Percentiles rank a stretch among this genome's conserved stretches.
Conservation (phyloP, 2,113 vertebrate species). For the Platichthys flesus region DNA sequence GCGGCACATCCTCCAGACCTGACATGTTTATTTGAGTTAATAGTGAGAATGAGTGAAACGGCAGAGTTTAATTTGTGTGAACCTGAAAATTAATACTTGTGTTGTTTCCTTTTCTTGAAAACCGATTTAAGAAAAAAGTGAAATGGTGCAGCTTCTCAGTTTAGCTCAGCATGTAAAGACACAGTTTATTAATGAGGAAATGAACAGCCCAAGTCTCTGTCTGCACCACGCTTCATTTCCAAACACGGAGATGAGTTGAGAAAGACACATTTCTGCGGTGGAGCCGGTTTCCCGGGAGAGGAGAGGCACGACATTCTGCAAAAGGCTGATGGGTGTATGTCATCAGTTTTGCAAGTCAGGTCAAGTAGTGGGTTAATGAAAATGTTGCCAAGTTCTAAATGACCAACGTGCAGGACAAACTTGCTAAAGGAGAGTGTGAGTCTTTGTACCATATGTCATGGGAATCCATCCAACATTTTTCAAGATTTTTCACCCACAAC, state of each 20-base stretch:
- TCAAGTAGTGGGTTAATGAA: too few relatives aligned
- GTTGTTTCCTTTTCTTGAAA: not conserved
- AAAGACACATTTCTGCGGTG: conserved; percentile 16
- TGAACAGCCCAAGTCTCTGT: not conserved
- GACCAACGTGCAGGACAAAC: too few relatives aligned
- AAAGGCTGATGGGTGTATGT: not conserved
- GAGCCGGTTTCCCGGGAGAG: conserved; percentile 33
- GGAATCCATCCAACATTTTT: too few relatives aligned
- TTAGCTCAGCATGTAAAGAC: not conserved
- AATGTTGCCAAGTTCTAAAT: too few relatives aligned
- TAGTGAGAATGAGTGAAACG: conserved; percentile 4
- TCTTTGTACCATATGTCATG: too few relatives aligned
- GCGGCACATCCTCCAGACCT: conserved; percentile 20
- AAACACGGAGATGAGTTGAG: conserved; percentile 7
- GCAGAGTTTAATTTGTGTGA: not conserved
- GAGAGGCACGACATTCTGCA: conserved; percentile 33
- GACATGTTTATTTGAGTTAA: conserved; percentile 29
- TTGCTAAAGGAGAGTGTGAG: too few relatives aligned
- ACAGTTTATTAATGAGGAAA: not conserved
- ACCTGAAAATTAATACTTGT: not conserved
- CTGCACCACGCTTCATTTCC: conserved; percentile 1
- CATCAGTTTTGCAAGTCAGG: too few relatives aligned
- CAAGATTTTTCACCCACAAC: too few relatives aligned
- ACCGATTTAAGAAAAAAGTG: not conserved
- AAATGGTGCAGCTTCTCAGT: too few relatives aligned